Evolutionary conservation across 2,113 vertebrate genomes (phyloP).

Genomic region (Butorides virescens): DNA sequence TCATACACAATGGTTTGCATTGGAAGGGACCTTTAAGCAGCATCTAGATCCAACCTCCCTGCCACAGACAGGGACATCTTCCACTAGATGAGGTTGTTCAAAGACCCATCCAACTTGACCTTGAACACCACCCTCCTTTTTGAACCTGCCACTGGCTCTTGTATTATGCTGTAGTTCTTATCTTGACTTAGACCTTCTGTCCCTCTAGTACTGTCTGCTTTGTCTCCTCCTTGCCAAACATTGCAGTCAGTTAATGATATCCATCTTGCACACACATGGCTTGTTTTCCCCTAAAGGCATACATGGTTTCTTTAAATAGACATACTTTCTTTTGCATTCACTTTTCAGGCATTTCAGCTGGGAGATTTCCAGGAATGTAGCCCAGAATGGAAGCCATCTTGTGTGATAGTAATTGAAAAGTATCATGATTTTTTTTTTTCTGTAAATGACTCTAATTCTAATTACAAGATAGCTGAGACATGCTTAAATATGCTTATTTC

Average conservation of each 20-base stretch:
- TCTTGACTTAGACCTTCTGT: background rate
- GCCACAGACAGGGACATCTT: background rate
- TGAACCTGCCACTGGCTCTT: background rate
- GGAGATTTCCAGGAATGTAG: background rate
- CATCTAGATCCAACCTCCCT: background rate
- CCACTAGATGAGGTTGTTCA: background rate
- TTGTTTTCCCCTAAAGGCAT: background rate
- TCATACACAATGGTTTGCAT: background rate
- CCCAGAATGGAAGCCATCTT: background rate
- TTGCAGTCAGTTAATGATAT: background rate
- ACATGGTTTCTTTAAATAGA: background rate
- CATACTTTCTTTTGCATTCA: background rate
- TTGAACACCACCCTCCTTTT: background rate
- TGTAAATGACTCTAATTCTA: background rate
- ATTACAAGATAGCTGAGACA: background rate
- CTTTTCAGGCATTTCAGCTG: background rate
- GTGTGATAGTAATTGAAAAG: background rate
- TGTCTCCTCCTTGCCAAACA: background rate
- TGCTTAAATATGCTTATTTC: background rate
- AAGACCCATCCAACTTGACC: background rate
- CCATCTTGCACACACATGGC: background rate
- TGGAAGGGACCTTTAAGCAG: background rate
- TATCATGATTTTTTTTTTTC: background rate
- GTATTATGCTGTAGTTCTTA: background rate
- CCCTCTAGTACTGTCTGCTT: background rate